phyloP scores from a whole-genome alignment of 2,113 vertebrate genomes.

The Eublepharis macularius region DNA sequence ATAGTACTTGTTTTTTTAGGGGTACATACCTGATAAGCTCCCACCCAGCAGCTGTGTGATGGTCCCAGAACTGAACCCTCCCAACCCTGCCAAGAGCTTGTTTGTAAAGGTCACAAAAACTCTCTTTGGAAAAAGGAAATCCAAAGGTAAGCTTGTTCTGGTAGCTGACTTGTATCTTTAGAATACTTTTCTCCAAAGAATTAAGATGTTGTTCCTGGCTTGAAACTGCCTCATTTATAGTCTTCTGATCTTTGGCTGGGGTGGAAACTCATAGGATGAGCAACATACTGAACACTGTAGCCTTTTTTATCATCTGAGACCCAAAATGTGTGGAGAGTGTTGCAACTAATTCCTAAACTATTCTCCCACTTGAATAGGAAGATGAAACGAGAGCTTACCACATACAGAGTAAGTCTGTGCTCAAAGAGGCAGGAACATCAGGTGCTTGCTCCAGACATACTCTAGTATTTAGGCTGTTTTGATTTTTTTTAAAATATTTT shows the following conservation, averaged over 20 bases:
- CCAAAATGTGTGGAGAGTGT: not conserved
- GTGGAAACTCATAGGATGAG: not conserved
- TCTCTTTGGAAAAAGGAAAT: conserved; percentile 91
- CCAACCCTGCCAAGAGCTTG: conserved; percentile 91
- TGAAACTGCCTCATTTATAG: not conserved
- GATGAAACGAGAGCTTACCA: not conserved
- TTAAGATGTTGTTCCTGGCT: not conserved
- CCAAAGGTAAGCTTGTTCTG: conserved; percentile 78
- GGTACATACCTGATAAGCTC: conserved; percentile 92
- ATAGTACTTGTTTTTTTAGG: conserved; percentile 72
- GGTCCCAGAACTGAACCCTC: conserved; percentile 90
- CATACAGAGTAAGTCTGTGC: not conserved
- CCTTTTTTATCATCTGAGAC: not conserved
- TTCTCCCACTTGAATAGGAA: not conserved
- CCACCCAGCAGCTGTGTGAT: conserved; percentile 91
- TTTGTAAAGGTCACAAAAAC: conserved; percentile 96
- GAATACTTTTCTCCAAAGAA: not conserved
- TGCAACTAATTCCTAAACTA: not conserved
- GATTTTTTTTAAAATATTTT: not conserved
- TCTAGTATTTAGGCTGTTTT: not conserved
- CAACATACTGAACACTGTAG: not conserved
- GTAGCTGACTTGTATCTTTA: too few species aligned
- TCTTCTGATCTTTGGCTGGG: not conserved
- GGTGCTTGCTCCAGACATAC: not conserved
- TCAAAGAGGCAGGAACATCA: not conserved